These are phyloP conservation scores for Colinus virginianus DNA, from an alignment of 2,113 vertebrate genomes.

Conservation along the genomic window DNA sequence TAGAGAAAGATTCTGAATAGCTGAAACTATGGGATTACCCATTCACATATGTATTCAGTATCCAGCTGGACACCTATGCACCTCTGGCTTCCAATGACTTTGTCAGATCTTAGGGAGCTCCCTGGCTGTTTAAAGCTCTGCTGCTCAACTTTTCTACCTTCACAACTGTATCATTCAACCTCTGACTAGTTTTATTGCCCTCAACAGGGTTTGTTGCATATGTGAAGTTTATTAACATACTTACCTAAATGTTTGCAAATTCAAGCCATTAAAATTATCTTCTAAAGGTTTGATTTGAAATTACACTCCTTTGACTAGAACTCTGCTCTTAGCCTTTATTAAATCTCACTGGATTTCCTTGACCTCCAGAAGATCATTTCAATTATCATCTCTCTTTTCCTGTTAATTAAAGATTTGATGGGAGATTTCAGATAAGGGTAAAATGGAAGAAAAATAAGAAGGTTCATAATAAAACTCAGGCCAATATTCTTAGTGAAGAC, in stretches of 20 bases:
- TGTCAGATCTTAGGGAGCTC: neutral
- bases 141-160: neutral
- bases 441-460: neutral
- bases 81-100: neutral
- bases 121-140: neutral
- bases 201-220: neutral
- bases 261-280: neutral
- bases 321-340: neutral
- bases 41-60: fast-evolving
- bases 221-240: conserved; percentile 2
- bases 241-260: conserved; percentile 48
- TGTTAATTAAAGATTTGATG: neutral
- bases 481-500: neutral
- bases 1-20: neutral
- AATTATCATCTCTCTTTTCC: neutral
- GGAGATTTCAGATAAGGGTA: neutral
- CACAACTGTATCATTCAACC: neutral
- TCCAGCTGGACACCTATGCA: neutral
- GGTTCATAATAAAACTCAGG: neutral
- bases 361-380: conserved; percentile 6
- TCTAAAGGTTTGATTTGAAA: conserved; percentile 13
- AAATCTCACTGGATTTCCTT: neutral
- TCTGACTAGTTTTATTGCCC: conserved; percentile 8
- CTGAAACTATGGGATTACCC: neutral
- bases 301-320: conserved; percentile 4